Base-by-base conservation (phyloP, 2,797 vertebrate species). In the Phoeniculus purpureus region DNA sequence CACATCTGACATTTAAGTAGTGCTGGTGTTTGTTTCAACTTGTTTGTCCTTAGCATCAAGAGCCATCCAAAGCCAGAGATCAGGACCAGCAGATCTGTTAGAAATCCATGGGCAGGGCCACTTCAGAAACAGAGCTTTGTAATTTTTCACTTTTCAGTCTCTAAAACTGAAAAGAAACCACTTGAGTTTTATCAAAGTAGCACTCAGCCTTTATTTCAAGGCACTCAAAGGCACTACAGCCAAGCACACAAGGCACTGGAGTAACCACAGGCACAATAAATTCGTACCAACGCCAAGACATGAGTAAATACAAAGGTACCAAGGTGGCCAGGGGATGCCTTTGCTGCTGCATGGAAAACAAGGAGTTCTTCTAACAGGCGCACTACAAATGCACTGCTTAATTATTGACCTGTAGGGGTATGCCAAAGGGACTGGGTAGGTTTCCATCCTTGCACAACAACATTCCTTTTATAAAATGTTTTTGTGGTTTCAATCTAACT, bases 391-490 rank as follows among this genome's bases (percentile, higher is more conserved):
- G 52, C 27, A 54, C 25, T 91, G 12, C 60, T 90, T 59, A 94
- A 94, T 94, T 91, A 85, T 83, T 91, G 92, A 93, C 14, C 23
- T 4, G 0, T 18, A 48, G 9, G 45, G 91, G 4, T 62, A 29
- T 84, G 48, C 26, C 67, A 62, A 83, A 78, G n/a, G 66, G 56
- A 84, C 70, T 85, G 85, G 23, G 32, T 93, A 89, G 19, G 6
- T 67, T 81, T 93, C 51, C 20, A 61, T 87, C 37, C 73, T 71
- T 37, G 16, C 21, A 79, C 73, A 92, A 92, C 66, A 90, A 75
- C 72, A 87, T 59, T 92, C 75, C 55, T n/a, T n/a, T n/a, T 81
- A 70, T 67, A 80, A 78, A 87, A 83, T 66, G 83, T 78, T 84
- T 73, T 70, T 59, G 6, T 48, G 52, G 51, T 84, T 89, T 87